phyloP scores from a whole-genome alignment of 2,888 invertebrate genomes.

The Trichacis sp. region DNA sequence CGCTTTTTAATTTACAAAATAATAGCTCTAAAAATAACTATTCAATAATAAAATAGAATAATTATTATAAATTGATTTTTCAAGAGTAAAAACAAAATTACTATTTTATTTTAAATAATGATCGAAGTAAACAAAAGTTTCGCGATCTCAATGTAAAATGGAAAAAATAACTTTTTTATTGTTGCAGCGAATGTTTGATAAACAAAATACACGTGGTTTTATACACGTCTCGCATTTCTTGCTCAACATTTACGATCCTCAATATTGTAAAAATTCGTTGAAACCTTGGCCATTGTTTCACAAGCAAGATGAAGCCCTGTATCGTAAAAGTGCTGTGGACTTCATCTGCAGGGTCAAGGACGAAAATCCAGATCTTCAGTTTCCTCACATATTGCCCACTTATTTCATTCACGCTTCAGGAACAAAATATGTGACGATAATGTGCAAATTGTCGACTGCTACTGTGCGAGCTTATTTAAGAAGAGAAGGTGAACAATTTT shows the following conservation, averaged over 20 bases:
- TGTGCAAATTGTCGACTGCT: conserved; percentile 61
- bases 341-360: conserved; percentile 51
- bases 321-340: conserved; percentile 58
- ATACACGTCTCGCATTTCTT: conserved; percentile 59
- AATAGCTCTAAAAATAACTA: no score
- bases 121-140: no score
- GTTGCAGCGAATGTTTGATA: conserved; percentile 64
- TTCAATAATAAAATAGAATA: no score
- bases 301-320: conserved; percentile 60
- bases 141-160: no score
- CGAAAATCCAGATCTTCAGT: conserved; percentile 59
- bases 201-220: conserved; percentile 63
- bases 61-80: no score
- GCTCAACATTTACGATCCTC: conserved; percentile 55
- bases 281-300: conserved; percentile 60
- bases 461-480: conserved; percentile 53
- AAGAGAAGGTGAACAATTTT: conserved; percentile 46
- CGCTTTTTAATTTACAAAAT: background rate
- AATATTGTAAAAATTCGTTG: conserved; percentile 52
- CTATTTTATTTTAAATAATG: no score
- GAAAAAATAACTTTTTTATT: no score
- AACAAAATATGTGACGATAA: conserved; percentile 59
- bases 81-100: no score
- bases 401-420: conserved; percentile 61
- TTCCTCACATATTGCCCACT: conserved; percentile 59